Percentiles rank a stretch among this genome's conserved stretches.
These are phyloP conservation scores for Pollenia angustigena DNA, from an alignment of 2,888 invertebrate species.

Conservation along the genomic window DNA sequence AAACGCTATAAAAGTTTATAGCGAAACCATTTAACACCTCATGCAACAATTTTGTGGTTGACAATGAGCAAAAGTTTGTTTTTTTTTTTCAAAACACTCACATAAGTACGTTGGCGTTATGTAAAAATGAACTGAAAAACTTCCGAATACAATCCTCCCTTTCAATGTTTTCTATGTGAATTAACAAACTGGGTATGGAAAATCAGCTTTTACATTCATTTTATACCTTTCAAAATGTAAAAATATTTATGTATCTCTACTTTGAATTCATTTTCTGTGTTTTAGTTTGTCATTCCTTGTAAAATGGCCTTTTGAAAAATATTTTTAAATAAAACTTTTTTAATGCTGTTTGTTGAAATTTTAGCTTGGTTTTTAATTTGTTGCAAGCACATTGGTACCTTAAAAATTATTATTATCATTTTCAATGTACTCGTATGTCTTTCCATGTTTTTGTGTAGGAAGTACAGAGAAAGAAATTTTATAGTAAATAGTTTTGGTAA, in stretches of 20 bases:
- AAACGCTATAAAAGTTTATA: slow-evolving; percentile 71
- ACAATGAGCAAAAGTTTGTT: slow-evolving; percentile 78
- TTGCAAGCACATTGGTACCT: slow-evolving; percentile 76
- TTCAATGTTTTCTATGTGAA: slow-evolving; percentile 51
- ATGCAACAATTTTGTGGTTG: slow-evolving; percentile 83
- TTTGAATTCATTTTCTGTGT: slow-evolving; percentile 23
- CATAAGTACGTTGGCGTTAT: slow-evolving; percentile 24
- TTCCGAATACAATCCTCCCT: slow-evolving; percentile 52
- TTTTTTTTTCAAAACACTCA: neutral
- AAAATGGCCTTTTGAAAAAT: slow-evolving; percentile 49
- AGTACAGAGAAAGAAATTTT: neutral
- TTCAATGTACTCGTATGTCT: slow-evolving; percentile 76
- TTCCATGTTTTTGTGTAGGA: neutral
- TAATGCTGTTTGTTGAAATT: slow-evolving; percentile 71
- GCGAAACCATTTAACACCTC: slow-evolving; percentile 82
- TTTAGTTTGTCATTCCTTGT: slow-evolving; percentile 19
- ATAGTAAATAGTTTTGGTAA: too few relatives aligned
- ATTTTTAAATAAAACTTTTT: slow-evolving; percentile 68
- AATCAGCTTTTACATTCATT: slow-evolving; percentile 40
- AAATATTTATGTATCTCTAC: slow-evolving; percentile 61
- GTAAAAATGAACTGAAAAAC: slow-evolving; percentile 54
- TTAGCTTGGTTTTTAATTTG: slow-evolving; percentile 34
- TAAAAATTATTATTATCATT: slow-evolving; percentile 80
- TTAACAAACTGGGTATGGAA: slow-evolving; percentile 31
- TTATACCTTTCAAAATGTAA: slow-evolving; percentile 68